Evolutionary conservation across 2,113 vertebrate genomes (phyloP), one percentile per base, ranked within the genome.

Genomic region (Ophthalmolycus amberensis): DNA sequence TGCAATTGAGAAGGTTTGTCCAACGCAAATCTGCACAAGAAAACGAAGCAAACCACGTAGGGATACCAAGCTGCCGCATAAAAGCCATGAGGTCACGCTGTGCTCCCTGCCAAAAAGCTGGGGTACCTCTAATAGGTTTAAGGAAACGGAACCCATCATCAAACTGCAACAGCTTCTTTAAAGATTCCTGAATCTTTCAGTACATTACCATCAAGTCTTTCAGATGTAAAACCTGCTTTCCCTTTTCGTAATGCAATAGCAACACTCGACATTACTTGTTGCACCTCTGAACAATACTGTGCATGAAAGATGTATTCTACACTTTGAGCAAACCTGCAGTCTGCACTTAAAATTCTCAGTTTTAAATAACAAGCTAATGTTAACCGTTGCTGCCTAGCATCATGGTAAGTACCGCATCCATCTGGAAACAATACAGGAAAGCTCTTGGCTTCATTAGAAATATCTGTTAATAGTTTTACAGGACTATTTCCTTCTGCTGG

Each of bases 181-280:
- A 42, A 16, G 59, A 22, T 4, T 59, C 27, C 3, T 56, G 14
- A 62, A n/a, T 46, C 16, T 0, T 32, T 14, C 2, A 68, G 5
- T 2, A 42, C 0, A 22, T 74, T 7, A 22, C 0, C 10, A 12
- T 7, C 6, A 4, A 29, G 0, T 1, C 5, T 42, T 16, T 10
- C 0, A 2, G 59, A 27, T 9, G 0, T 6, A 18, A 0, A 0
- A 18, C 12, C 65, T 4, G 3, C 20, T 42, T 48, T 38, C 0
- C 78, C 62, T 38, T 80, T 73, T 0, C 62, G 18, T 9, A 72
- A 14, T 3, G 62, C 62, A 5, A 80, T 67, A 0, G 62, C 74
- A 0, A 80, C 62, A 11, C 11, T 59, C 0, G 62, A 80, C 0
- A 65, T 2, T 0, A 75, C 60, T 9, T 75, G 72, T 3, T 69